These are phyloP conservation scores for Acrocyrtus sp. DNA, from an alignment of 2,888 invertebrate species.

Conservation along the genomic window DNA sequence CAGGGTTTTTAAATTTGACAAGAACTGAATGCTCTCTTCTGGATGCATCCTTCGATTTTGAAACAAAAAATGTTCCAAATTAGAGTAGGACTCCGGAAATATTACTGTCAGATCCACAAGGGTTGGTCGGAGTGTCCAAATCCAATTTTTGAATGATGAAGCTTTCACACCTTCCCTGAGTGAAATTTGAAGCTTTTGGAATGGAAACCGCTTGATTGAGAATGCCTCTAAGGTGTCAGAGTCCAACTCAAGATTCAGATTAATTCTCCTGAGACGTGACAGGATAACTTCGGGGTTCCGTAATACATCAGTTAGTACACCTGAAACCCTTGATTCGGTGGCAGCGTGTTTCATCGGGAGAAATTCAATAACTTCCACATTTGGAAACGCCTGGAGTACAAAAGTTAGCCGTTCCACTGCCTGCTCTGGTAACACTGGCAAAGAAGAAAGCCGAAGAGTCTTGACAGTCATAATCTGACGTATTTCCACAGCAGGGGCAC, in stretches of 20 bases:
- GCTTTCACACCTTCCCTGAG: constrained; percentile 30
- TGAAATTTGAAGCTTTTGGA: constrained; percentile 21
- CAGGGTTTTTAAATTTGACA: constrained; percentile 30
- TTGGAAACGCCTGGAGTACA: constrained; percentile 42
- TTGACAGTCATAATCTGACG: constrained; percentile 30
- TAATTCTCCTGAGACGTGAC: constrained; percentile 19
- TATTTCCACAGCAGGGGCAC: constrained; percentile 6
- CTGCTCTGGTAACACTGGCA: background rate
- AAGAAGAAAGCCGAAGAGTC: constrained; percentile 31
- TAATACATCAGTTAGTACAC: constrained; percentile 25
- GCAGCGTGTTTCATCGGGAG: constrained; percentile 10
- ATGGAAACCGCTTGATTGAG: constrained; percentile 31
- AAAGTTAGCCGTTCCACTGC: constrained; percentile 34
- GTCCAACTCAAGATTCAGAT: constrained; percentile 36
- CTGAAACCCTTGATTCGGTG: constrained; percentile 25
- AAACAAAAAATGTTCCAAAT: constrained; percentile 17
- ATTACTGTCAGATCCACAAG: constrained; percentile 31
- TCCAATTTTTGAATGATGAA: constrained; percentile 33
- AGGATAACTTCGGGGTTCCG: constrained; percentile 22
- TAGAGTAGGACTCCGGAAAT: constrained; percentile 43
- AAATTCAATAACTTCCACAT: constrained; percentile 42
- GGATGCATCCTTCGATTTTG: constrained; percentile 26
- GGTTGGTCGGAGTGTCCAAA: constrained; percentile 27
- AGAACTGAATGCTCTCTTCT: constrained; percentile 24
- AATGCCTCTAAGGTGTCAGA: constrained; percentile 35